Conservation (phyloP, 1,140 invertebrate genomes). For the Samia ricini region DNA sequence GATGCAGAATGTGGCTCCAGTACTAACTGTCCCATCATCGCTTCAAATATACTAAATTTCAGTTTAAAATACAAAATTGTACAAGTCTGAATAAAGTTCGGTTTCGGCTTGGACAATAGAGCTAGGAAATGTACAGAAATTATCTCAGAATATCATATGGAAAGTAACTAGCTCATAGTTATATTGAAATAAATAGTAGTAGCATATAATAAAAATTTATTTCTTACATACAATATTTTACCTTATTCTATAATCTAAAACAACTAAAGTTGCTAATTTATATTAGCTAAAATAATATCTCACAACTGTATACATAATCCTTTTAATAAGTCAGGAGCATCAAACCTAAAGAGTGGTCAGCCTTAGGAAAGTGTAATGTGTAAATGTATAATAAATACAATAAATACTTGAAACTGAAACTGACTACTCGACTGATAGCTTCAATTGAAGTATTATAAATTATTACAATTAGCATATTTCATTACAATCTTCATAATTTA, state of each 20-base stretch:
- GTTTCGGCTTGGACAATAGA: too few relatives aligned
- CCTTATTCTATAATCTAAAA: conserved; percentile 59
- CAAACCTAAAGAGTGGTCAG: conserved; percentile 54
- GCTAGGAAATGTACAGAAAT: too few relatives aligned
- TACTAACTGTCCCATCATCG: too few relatives aligned
- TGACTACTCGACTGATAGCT: conserved; percentile 51
- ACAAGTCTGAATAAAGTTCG: too few relatives aligned
- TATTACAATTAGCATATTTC: conserved; percentile 56
- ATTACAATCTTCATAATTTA: conserved; percentile 68
- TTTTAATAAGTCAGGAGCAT: conserved; percentile 42
- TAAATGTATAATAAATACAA: conserved; percentile 73
- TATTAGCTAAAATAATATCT: conserved; percentile 65
- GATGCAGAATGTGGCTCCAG: too few relatives aligned
- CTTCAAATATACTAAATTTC: too few relatives aligned
- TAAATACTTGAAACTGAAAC: conserved; percentile 66
- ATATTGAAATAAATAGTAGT: background rate
- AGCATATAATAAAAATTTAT: conserved; percentile 66
- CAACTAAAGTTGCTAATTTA: conserved; percentile 65
- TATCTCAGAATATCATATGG: background rate
- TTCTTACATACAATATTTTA: conserved; percentile 73
- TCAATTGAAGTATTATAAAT: conserved; percentile 56
- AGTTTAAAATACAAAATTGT: too few relatives aligned
- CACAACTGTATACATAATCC: conserved; percentile 48
- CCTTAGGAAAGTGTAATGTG: conserved; percentile 44
- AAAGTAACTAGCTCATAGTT: background rate